These are phyloP conservation scores for Gastracanthus pulcherrimus DNA, from an alignment of 2,888 invertebrate species.

Conservation along the genomic window DNA sequence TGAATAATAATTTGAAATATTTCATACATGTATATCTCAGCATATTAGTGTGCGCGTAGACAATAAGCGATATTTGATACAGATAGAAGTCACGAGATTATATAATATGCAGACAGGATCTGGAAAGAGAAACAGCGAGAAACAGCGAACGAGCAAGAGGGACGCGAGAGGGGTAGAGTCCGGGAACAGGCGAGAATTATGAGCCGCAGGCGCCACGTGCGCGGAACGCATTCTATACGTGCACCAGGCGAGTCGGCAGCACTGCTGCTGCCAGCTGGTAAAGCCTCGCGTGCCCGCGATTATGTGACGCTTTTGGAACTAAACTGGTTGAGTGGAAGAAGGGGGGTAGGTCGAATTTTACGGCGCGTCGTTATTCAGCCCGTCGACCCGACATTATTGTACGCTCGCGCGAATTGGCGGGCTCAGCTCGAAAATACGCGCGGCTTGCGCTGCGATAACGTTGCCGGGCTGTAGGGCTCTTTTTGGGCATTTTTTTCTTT, in stretches of 20 bases:
- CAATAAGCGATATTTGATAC: neutral
- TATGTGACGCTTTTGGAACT: slow-evolving; percentile 15
- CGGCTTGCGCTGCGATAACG: no score
- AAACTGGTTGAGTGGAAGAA: neutral
- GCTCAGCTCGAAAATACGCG: neutral
- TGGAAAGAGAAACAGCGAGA: no score
- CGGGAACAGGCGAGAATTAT: neutral
- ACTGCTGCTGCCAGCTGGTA: neutral
- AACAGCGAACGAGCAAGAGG: no score
- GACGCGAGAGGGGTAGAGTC: neutral
- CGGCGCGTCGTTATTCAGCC: slow-evolving; percentile 26
- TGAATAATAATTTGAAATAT: no score
- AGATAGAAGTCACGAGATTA: neutral
- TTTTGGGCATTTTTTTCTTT: no score
- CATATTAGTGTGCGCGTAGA: no score
- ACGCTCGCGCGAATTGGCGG: slow-evolving; percentile 3
- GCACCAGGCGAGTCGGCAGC: no score
- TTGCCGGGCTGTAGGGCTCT: no score
- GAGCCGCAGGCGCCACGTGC: slow-evolving; percentile 27
- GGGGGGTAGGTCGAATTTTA: slow-evolving; percentile 6
- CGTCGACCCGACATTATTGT: no score
- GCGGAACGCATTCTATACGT: slow-evolving; percentile 16
- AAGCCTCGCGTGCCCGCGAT: neutral
- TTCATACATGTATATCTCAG: no score
- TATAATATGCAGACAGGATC: neutral